Conservation (phyloP, 2,888 invertebrate genomes). For the Spodoptera littoralis region DNA sequence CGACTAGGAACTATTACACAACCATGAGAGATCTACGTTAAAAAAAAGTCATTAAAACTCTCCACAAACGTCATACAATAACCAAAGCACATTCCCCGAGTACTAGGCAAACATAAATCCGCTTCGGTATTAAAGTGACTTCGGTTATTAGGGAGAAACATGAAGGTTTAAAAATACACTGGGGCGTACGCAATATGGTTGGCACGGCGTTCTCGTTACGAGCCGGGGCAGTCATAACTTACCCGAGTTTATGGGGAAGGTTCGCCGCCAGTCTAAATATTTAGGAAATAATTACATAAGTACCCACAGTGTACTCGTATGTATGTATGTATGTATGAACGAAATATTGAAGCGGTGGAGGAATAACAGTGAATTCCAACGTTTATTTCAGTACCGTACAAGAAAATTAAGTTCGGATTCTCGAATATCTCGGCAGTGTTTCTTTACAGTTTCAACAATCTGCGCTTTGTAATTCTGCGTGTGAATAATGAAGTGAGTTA, state of each 20-base stretch:
- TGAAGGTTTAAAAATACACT: conserved; percentile 61
- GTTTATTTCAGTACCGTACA: conserved; percentile 30
- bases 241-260: conserved; percentile 72
- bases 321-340: conserved; percentile 37
- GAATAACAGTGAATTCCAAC: conserved; percentile 41
- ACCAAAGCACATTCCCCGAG: conserved; percentile 7
- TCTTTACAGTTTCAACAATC: conserved; percentile 30
- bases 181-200: conserved; percentile 57
- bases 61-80: conserved; percentile 16
- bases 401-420: conserved; percentile 29
- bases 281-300: conserved; percentile 78
- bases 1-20: no score
- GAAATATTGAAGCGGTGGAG: conserved; percentile 54
- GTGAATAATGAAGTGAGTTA: conserved; percentile 31
- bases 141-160: conserved; percentile 54
- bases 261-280: conserved; percentile 74
- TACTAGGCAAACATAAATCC: conserved; percentile 51
- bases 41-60: background rate
- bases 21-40: no score
- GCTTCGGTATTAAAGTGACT: conserved; percentile 54
- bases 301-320: conserved; percentile 54
- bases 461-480: conserved; percentile 15
- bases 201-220: conserved; percentile 63
- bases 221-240: conserved; percentile 69
- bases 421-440: conserved; percentile 11